Evolutionary conservation across 2,797 vertebrate species (phyloP), one percentile per base, ranked within the genome.

Genomic region (Sparus aurata): DNA sequence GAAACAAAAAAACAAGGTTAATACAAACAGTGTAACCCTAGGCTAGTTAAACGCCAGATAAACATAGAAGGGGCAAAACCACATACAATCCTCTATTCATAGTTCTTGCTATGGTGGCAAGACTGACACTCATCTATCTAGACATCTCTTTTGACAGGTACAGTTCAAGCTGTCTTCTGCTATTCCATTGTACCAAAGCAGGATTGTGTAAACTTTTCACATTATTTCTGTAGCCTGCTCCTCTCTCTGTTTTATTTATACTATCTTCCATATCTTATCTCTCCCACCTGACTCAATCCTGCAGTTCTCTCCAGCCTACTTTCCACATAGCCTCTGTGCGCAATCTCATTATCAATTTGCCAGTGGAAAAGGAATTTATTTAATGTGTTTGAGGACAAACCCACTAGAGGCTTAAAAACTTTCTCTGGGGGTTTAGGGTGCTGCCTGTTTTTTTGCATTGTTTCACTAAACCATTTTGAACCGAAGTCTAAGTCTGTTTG

Each of bases 261-360:
- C 62, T 43, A 45, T 86, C 60, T 77, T 72, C 38, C 67, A 75
- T 80, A 59, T 78, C 59, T 84, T 74, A 69, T 81, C 67, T 68
- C 47, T 38, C 16, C 27, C 64, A 34, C 49, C 75, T 67, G 72
- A 84, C 60, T 84, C 79, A 73, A 73, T 66, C 50, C 47, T 23
- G 75, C 71, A 79, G 49, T 77, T 82, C 68, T 77, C 59, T 30
- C 75, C 75, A 30, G 67, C 80, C 79, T 60, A 72, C 73, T 87
- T 83, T 87, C 79, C 80, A 71, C 62, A 58, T 67, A 70, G 77
- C 64, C 79, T 73, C 60, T 30, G 62, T 41, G 57, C 77, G 64
- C 87, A 92, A 89, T 90, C 84, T 82, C 85, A 90, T 91, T 92
- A 90, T 80, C 38, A 50, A 89, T 75, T 80, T 87, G 84, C 78